Conservation (phyloP, 1,140 invertebrate species). For the Nephotettix cincticeps region DNA sequence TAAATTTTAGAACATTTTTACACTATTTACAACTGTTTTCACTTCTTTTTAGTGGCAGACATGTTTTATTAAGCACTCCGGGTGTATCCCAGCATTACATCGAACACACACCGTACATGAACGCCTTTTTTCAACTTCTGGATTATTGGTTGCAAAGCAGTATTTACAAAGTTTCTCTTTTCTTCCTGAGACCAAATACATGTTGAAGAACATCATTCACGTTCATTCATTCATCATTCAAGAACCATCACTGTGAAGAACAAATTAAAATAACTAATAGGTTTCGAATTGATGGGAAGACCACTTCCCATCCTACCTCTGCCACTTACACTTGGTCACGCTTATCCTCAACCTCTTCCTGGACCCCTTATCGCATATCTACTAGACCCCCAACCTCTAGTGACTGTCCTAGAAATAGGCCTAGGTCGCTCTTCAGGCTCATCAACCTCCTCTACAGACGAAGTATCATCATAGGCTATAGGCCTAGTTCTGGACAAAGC, state of each 20-base stretch:
- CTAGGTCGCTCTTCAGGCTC: too few relatives aligned
- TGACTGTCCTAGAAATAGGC: neutral
- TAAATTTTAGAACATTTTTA: too few relatives aligned
- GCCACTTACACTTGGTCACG: neutral
- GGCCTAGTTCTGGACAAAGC: neutral
- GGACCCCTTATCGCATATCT: neutral
- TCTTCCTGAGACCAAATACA: neutral
- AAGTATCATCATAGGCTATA: neutral
- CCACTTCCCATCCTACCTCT: neutral
- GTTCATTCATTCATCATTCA: neutral
- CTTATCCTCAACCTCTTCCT: neutral
- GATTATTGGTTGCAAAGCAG: too few relatives aligned
- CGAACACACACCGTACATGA: too few relatives aligned
- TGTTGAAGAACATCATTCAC: neutral
- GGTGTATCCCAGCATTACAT: too few relatives aligned
- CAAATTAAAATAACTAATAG: constrained; percentile 1
- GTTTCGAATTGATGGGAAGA: neutral
- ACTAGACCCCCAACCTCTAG: neutral
- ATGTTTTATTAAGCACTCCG: too few relatives aligned
- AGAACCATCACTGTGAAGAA: constrained; percentile 7
- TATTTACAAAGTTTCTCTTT: too few relatives aligned
- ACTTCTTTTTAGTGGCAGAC: too few relatives aligned
- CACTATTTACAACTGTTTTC: too few relatives aligned
- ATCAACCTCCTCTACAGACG: neutral
- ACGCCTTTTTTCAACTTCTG: too few relatives aligned